phyloP scores from a whole-genome alignment of 2,888 invertebrate genomes.

The Agonopterix heracliana region DNA sequence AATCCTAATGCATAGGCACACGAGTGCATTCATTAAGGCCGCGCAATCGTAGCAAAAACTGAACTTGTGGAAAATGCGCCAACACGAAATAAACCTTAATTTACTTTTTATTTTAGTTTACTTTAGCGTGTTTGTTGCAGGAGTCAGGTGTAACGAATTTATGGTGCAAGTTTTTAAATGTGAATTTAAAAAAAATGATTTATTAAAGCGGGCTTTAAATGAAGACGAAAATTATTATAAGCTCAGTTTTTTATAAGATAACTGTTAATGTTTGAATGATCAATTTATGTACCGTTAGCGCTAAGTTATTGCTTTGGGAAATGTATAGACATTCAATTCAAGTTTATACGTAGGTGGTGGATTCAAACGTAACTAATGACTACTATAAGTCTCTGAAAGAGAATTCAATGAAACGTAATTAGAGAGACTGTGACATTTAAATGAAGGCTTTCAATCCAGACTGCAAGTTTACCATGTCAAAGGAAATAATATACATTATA shows the following conservation, averaged over 20 bases:
- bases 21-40: slow-evolving; percentile 57
- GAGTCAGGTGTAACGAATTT: slow-evolving; percentile 17
- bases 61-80: slow-evolving; percentile 33
- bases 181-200: too few relatives aligned
- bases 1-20: slow-evolving; percentile 18
- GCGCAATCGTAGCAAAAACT: slow-evolving; percentile 28
- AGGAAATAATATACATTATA: too few relatives aligned
- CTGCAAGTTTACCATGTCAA: not conserved
- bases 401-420: slow-evolving; percentile 11
- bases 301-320: too few relatives aligned
- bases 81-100: slow-evolving; percentile 37
- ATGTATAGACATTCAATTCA: too few relatives aligned
- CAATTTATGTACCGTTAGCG: too few relatives aligned
- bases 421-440: slow-evolving; percentile 13
- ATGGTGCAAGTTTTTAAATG: slow-evolving; percentile 7
- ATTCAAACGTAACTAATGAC: slow-evolving; percentile 17
- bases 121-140: slow-evolving; percentile 18
- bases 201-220: too few relatives aligned
- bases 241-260: too few relatives aligned
- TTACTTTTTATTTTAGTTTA: slow-evolving; percentile 27
- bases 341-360: not conserved
- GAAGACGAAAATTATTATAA: too few relatives aligned
- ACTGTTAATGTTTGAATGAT: too few relatives aligned
- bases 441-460: slow-evolving; percentile 6
- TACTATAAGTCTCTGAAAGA: slow-evolving; percentile 15